Evolutionary conservation across 2,797 vertebrate genomes (phyloP).

Genomic region (Apogon talboti): DNA sequence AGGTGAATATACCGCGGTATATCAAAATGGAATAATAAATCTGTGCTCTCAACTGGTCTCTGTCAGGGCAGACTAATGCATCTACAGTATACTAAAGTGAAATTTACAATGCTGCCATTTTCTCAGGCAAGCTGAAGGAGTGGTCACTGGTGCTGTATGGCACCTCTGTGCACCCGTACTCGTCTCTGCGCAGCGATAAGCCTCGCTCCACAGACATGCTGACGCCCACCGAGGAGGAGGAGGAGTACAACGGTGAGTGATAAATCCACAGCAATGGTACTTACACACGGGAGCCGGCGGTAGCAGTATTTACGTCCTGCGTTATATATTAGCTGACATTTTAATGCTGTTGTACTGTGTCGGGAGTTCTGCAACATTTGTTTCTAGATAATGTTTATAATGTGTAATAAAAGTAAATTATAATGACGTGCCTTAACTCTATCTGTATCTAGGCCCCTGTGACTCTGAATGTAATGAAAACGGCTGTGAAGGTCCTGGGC

Average conservation of each 20-base stretch:
- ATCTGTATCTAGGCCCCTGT: constrained; percentile 87
- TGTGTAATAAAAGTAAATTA: neutral
- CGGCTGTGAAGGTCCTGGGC: constrained; percentile 95
- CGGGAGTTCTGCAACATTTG: neutral
- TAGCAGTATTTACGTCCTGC: neutral
- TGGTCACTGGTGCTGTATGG: constrained; percentile 98
- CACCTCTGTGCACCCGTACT: constrained; percentile 94
- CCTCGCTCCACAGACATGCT: constrained; percentile 86
- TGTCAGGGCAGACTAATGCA: neutral
- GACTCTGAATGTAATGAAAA: constrained; percentile 95
- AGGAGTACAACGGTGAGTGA: constrained; percentile 84
- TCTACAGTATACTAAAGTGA: constrained; percentile 1
- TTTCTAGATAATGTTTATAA: constrained; percentile 6
- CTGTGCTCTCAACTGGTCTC: neutral
- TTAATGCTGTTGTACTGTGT: constrained; percentile 6
- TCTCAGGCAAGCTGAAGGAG: constrained; percentile 95
- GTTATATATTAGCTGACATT: constrained; percentile 9
- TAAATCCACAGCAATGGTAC: constrained; percentile 4
- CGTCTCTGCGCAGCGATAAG: constrained; percentile 85
- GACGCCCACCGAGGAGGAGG: constrained; percentile 76
- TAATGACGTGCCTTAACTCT: constrained; percentile 9
- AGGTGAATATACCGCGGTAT: neutral
- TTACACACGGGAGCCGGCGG: neutral
- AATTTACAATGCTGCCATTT: constrained; percentile 29
- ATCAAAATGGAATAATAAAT: neutral